Base-by-base conservation (phyloP, 2,797 vertebrate genomes). In the Columba guinea region DNA sequence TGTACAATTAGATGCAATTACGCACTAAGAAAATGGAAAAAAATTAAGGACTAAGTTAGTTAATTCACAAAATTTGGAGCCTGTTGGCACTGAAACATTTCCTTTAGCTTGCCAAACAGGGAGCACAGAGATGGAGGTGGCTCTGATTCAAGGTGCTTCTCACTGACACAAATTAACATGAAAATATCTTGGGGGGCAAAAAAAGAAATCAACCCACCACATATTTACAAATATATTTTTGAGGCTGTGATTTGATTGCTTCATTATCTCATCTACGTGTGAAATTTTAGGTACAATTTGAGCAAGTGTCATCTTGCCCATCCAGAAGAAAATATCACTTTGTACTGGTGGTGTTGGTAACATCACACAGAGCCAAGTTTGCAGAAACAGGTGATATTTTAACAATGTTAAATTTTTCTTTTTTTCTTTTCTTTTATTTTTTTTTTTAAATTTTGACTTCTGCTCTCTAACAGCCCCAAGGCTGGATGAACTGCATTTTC, bases 1-100 rank as follows among this genome's bases (percentile, higher is more conserved):
- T 90, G 95, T 71, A 95, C 86, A 96, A 96, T 97, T 97, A 97
- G 64, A 94, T 90, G 91, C 84, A 96, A 97, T 97, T 94, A 92
- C 26, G 59, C 32, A 53, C 35, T 64, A 96, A 95, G 84, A 96
- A 96, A 89, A 92, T 44, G 24, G 91, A 73, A 81, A 73, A 93
- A 48, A 94, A 82, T 9, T 60, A 56, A 74, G 85, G 94, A 68
- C 34, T 90, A 56, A 88, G 78, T 70, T 87, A 62, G 75, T 60
- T 84, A 95, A 91, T 86, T 86, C 52, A 58, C 28, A 65, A 74
- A 82, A 78, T 88, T 69, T 78, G 56, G 52, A 94, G 70, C 46
- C 58, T 1, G 0, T 71, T 84, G 85, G n/a, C 85, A 64, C 22
- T 73, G 80, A 48, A 63, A 58, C 22, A 13, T 76, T 90, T 63